A percentile compares a stretch with the other conserved stretches of the same genome.
Conservation (phyloP, 2,888 invertebrate species). For the Lycia hirtaria region DNA sequence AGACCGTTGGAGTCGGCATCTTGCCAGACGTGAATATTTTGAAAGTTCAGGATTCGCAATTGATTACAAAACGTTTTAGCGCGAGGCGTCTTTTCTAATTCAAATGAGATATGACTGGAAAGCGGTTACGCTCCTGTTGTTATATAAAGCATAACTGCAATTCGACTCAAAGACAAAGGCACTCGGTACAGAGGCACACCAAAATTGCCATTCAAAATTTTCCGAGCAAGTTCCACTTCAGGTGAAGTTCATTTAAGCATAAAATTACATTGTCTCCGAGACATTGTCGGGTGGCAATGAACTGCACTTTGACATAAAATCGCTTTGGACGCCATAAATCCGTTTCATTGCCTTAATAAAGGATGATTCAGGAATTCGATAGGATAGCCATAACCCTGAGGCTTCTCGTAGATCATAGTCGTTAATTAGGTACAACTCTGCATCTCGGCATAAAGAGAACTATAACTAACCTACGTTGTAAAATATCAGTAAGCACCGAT, state of each 20-base stretch:
- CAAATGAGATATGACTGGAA: slow-evolving; percentile 66
- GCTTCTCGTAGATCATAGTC: slow-evolving; percentile 67
- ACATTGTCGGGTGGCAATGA: slow-evolving; percentile 83
- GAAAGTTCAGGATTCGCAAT: slow-evolving; percentile 56
- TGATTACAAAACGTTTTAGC: slow-evolving; percentile 53
- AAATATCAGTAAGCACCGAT: slow-evolving; percentile 17
- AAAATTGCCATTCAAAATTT: slow-evolving; percentile 82
- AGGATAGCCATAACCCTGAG: slow-evolving; percentile 72
- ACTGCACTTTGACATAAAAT: slow-evolving; percentile 86
- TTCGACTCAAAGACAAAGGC: slow-evolving; percentile 75
- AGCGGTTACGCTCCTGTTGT: slow-evolving; percentile 78
- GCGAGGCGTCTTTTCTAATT: slow-evolving; percentile 54
- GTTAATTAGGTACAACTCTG: slow-evolving; percentile 60
- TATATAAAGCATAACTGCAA: slow-evolving; percentile 81
- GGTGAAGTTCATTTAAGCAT: slow-evolving; percentile 81
- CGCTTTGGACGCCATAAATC: slow-evolving; percentile 80
- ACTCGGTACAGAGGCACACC: slow-evolving; percentile 65
- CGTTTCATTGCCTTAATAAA: slow-evolving; percentile 83
- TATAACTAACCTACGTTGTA: slow-evolving; percentile 20
- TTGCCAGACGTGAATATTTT: slow-evolving; percentile 34
- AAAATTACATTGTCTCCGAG: slow-evolving; percentile 83
- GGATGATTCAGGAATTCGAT: slow-evolving; percentile 77
- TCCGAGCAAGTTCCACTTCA: slow-evolving; percentile 80
- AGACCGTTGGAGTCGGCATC: background rate
- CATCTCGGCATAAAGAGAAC: slow-evolving; percentile 31